These are phyloP conservation scores for Drosophila tani DNA, from an alignment of 1,140 invertebrate genomes.

Conservation along the genomic window DNA sequence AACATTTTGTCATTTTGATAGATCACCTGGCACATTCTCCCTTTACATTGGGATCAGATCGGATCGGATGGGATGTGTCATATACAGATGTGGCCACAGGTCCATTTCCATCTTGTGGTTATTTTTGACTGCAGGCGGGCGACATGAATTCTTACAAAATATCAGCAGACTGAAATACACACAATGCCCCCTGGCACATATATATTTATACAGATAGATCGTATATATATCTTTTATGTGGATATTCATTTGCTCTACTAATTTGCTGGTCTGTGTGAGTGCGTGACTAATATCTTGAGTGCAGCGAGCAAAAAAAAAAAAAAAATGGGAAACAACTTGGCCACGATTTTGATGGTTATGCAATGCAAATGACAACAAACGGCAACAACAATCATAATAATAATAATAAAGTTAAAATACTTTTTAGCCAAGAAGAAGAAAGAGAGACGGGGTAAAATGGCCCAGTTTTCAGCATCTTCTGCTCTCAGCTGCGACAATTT, in stretches of 20 bases:
- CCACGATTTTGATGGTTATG: slow-evolving; percentile 72
- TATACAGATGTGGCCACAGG: slow-evolving; percentile 49
- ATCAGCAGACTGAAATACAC: slow-evolving; percentile 53
- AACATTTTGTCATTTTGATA: slow-evolving; percentile 71
- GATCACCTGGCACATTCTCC: slow-evolving; percentile 43
- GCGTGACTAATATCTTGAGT: slow-evolving; percentile 79
- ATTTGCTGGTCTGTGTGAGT: slow-evolving; percentile 69
- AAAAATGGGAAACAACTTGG: slow-evolving; percentile 51
- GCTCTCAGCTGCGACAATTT: slow-evolving; percentile 62
- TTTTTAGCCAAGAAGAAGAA: slow-evolving; percentile 34
- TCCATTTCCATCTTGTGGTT: slow-evolving; percentile 67
- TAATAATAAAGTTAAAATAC: slow-evolving; percentile 68
- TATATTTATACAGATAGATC: slow-evolving; percentile 47
- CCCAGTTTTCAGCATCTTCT: slow-evolving; percentile 53
- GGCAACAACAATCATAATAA: slow-evolving; percentile 60
- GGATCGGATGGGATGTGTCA: slow-evolving; percentile 26
- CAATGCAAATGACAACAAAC: slow-evolving; percentile 55
- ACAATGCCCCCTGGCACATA: slow-evolving; percentile 31
- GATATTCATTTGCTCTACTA: slow-evolving; percentile 74
- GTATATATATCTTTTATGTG: slow-evolving; percentile 48
- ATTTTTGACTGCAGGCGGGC: slow-evolving; percentile 71
- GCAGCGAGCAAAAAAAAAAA: slow-evolving; percentile 48
- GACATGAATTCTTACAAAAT: slow-evolving; percentile 82
- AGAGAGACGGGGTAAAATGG: slow-evolving; percentile 52
- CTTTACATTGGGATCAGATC: slow-evolving; percentile 38